phyloP scores from a whole-genome alignment of 53 echinoderm and acorn worm genomes.

The Hippasteria phrygiana region DNA sequence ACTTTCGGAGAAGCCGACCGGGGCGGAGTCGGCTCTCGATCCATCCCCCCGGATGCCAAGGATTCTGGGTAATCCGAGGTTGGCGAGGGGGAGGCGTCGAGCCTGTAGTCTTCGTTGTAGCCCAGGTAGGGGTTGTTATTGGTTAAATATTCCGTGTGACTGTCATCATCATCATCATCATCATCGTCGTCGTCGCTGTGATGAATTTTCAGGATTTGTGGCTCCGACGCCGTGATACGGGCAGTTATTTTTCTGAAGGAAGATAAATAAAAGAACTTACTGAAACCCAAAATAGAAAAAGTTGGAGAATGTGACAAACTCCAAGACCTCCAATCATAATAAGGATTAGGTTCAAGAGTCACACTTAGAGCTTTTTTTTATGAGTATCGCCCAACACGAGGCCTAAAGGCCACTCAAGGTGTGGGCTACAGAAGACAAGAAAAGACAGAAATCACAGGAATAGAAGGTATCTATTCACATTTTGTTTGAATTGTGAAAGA shows the following conservation, averaged over 20 bases:
- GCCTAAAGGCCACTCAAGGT: too few species aligned
- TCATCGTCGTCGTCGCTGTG: constrained; percentile 80
- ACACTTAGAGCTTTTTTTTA: too few species aligned
- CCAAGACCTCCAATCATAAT: too few species aligned
- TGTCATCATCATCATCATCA: constrained; percentile 59
- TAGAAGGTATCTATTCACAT: too few species aligned
- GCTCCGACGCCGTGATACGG: constrained; percentile 76
- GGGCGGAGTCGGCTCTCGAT: constrained; percentile 54
- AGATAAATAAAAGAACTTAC: too few species aligned
- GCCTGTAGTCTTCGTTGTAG: constrained; percentile 77
- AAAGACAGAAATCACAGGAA: too few species aligned
- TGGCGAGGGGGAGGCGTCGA: constrained; percentile 81
- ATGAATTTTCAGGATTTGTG: constrained; percentile 85
- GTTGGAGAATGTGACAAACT: too few species aligned
- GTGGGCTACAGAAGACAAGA: too few species aligned
- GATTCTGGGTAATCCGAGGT: constrained; percentile 54
- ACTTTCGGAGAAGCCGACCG: constrained; percentile 73
- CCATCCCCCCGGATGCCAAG: constrained; percentile 43
- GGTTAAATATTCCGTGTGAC: constrained; percentile 50
- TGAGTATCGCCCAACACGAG: too few species aligned
- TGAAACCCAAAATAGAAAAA: too few species aligned
- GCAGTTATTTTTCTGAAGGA: constrained; percentile 77
- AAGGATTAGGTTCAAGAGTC: too few species aligned
- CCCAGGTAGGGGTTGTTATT: constrained; percentile 50
- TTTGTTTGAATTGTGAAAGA: too few species aligned